Conservation (phyloP, 2,797 vertebrate species). For the Schizothorax lantsangensis region DNA sequence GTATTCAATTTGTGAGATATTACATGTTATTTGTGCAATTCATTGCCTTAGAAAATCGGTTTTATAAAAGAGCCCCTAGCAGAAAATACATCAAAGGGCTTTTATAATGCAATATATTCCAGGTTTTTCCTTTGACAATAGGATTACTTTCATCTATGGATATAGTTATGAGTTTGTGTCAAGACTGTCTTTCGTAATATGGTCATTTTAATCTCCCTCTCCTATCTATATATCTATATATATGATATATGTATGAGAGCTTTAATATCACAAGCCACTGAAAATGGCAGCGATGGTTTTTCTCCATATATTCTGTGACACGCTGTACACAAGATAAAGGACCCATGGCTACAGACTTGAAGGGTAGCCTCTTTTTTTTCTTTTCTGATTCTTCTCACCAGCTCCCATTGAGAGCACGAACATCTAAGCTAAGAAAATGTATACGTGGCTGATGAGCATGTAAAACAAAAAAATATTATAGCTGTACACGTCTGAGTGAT, state of each 20-base stretch:
- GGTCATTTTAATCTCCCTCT: not conserved
- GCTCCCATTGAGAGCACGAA: not conserved
- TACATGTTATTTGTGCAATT: slow-evolving; percentile 23
- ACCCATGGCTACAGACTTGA: slow-evolving; percentile 2
- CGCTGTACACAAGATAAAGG: slow-evolving; percentile 17
- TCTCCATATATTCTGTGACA: slow-evolving; percentile 14
- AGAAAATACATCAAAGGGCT: slow-evolving; percentile 11
- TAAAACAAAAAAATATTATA: not conserved
- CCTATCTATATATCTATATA: not conserved
- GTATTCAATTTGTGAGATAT: slow-evolving; percentile 11
- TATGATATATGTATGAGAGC: slow-evolving; percentile 2
- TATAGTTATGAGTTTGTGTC: slow-evolving; percentile 10
- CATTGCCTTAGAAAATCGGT: slow-evolving; percentile 11
- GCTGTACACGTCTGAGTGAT: not conserved
- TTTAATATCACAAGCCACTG: slow-evolving; percentile 23
- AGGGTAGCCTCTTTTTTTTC: not conserved
- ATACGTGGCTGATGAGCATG: slow-evolving; percentile 6
- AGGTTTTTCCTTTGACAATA: slow-evolving; percentile 12
- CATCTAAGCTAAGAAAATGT: not conserved
- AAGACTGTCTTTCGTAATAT: slow-evolving; percentile 10
- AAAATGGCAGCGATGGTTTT: slow-evolving; percentile 12
- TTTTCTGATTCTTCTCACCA: not conserved
- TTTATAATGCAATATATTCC: slow-evolving; percentile 2
- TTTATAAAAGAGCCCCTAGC: slow-evolving; percentile 3
- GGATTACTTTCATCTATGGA: slow-evolving; percentile 4